Base-by-base conservation (phyloP, 92 coral and sea anemone species). In the Hydrozoanthus gracilis region DNA sequence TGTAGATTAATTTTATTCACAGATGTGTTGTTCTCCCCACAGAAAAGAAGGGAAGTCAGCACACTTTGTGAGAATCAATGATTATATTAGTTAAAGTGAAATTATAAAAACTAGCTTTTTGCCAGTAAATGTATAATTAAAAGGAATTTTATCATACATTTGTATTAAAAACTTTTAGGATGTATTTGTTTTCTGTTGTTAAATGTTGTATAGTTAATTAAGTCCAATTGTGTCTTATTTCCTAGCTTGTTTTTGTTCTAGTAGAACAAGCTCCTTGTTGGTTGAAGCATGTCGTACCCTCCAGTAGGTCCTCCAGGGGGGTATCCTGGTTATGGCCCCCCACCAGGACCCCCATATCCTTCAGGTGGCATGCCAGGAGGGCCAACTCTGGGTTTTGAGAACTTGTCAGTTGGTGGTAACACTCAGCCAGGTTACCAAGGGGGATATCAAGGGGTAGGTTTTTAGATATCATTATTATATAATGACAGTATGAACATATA, bases 301-400 rank as follows among this genome's bases (percentile, higher is more conserved):
- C 84, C 84, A 44, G 45, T 50, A 51, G 84, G 84, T 2, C 98
- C 98, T 73, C 97, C 93, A 48, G 95, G 98, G 77, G 91, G 92
- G 39, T 94, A 77, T 79, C 92, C 93, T 51, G 91, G 91, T 87
- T 91, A 91, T 82, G 94, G 91, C 44, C 76, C 89, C 11, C 87
- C 94, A 52, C 92, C 89, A 20, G 78, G 92, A 55, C 73, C 84
- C 45, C 46, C 73, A 1, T 79, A 79, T 79, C 73, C 73, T 46
- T 27, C 73, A 44, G 61, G 84, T 64, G 83, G 89, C 44, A 83
- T 84, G 67, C 89, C 73, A 49, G 90, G 87, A 18, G 96, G 93
- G 5, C 90, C 94, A 56, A 88, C 93, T 8, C 44, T 94, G 8
- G 98, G 98, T 77, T 94, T 94, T 88, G 95, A 88, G 78, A 78